A percentile compares a stretch with the other conserved stretches of the same genome.
phyloP scores from a whole-genome alignment of 64 coral and sea anemone species.

The Montipora foliosa region DNA sequence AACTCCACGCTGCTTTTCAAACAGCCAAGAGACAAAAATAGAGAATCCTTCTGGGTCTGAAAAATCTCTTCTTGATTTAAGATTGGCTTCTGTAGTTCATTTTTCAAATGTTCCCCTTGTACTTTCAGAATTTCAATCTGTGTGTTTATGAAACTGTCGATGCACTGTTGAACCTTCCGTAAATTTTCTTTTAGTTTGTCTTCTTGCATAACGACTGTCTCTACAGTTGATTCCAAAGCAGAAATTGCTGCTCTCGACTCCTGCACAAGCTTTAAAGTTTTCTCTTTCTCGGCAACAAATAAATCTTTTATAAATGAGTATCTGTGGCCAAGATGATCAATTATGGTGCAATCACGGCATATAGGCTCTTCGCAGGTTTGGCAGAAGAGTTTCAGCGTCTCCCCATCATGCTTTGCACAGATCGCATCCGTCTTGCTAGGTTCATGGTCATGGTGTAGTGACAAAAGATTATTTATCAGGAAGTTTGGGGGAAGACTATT shows the following conservation, averaged over 20 bases:
- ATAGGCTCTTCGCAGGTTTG: conserved; percentile 44
- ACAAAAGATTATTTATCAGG: conserved; percentile 29
- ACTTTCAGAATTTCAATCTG: background rate
- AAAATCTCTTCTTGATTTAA: background rate
- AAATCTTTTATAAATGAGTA: conserved; percentile 33
- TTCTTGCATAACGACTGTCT: background rate
- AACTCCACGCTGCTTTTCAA: conserved; percentile 4
- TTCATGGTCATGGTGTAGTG: conserved; percentile 14
- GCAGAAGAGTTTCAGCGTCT: conserved; percentile 40
- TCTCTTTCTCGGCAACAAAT: background rate
- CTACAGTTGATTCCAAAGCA: background rate
- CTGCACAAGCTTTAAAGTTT: background rate
- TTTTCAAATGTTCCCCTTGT: background rate
- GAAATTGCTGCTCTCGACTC: background rate
- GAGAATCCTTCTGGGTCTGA: background rate
- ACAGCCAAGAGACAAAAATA: background rate
- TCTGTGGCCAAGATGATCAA: conserved; percentile 44
- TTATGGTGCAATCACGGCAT: conserved; percentile 56
- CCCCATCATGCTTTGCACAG: conserved; percentile 38
- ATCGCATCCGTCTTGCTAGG: background rate
- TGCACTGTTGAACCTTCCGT: background rate
- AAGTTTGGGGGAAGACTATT: conserved; percentile 10
- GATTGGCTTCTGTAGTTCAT: background rate
- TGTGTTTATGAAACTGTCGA: background rate
- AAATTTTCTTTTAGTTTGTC: background rate